Base-by-base conservation (phyloP, 1,140 invertebrate species). In the Lepidotrigona ventralis region DNA sequence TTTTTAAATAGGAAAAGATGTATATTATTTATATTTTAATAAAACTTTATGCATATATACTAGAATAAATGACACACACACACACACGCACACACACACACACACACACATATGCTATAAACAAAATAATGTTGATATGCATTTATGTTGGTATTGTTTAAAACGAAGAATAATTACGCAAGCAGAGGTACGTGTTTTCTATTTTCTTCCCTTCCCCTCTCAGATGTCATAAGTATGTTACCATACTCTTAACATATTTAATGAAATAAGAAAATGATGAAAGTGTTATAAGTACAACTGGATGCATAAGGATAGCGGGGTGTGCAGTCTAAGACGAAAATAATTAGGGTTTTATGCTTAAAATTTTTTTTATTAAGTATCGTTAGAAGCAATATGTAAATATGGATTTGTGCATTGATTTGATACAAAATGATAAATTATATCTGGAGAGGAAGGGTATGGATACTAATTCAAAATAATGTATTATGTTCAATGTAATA, bases 141-240 rank as follows among this genome's bases (percentile, higher is more conserved):
- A 60, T 69, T 26, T n/a, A n/a, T n/a, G n/a, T n/a, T 58, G 21
- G 64, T 63, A 64, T 17, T 60, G 21, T 75, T 60, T 79, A 4
- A 56, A 80, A 84, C 9, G 15, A 77, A 85, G 72, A 81, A 88
- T 76, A 83, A 85, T 19, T 82, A 86, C 54, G 81, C 80, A 89
- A 84, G 84, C 84, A 85, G 72, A 84, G 68, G 69, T 84, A 84
- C 56, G 54, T 86, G 54, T 89, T 84, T 77, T 88, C 74, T 87
- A 84, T 94, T 95, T 94, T 93, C 93, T 95, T 95, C 94, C 91
- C 94, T 94, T 91, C 94, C 94, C 90, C 94, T 94, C 93, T 94
- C 94, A 91, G 94, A 94, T 93, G 92, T 92, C 93, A 94, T 94
- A 94, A 93, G 94, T 92, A 94, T 91, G 93, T 94, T 79, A 80